Evolutionary conservation across 2,797 vertebrate species (phyloP).

Genomic region (Falco rusticolus): DNA sequence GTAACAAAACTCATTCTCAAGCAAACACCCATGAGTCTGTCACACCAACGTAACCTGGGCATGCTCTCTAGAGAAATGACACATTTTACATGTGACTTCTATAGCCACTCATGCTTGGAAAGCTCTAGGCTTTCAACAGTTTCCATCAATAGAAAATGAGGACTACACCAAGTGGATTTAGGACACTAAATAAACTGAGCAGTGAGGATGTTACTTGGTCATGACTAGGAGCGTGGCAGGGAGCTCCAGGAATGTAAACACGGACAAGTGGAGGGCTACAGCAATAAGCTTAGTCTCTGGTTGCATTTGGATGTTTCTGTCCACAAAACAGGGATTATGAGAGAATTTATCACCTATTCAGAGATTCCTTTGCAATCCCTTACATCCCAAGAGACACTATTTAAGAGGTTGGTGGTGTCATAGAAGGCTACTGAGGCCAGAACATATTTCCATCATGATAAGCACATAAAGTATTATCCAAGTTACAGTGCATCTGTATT

Average conservation of each 20-base stretch:
- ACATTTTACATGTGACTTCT: rapidly evolving
- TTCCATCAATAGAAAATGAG: not conserved
- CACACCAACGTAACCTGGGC: not conserved
- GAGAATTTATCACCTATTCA: not conserved
- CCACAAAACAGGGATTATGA: not conserved
- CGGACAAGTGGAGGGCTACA: not conserved
- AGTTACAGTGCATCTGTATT: too few species aligned
- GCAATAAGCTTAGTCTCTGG: not conserved
- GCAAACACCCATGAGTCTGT: rapidly evolving
- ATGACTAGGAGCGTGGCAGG: not conserved
- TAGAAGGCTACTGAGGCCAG: not conserved
- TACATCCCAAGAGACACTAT: not conserved
- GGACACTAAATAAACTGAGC: not conserved
- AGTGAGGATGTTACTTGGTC: not conserved
- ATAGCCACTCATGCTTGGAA: not conserved
- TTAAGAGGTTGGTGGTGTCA: not conserved
- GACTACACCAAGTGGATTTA: not conserved
- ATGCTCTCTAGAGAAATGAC: rapidly evolving
- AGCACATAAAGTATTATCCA: not conserved
- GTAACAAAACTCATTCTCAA: not conserved
- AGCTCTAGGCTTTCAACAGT: not conserved
- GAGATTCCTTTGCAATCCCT: not conserved
- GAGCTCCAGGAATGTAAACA: not conserved
- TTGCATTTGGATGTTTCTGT: not conserved
- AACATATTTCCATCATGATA: not conserved